Evolutionary conservation across 2,888 invertebrate genomes (phyloP), one percentile per base, ranked within the genome.

Genomic region (Hirtodrosophila duncani): DNA sequence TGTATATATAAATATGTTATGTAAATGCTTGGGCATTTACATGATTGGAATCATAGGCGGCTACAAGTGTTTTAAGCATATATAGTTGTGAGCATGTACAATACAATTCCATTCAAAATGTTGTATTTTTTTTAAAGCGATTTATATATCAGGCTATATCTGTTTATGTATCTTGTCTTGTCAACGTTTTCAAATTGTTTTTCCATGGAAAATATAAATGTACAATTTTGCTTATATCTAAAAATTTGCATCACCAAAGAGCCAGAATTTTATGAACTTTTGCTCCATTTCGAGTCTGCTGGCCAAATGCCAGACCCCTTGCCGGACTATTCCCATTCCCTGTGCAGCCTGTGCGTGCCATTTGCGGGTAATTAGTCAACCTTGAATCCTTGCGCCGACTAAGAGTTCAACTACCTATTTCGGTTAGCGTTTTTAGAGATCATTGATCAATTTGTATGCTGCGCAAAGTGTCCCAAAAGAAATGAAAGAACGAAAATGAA

Each of bases 241-340:
- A 33, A 16, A 9, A 18, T 34, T 14, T 17, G 42, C 23, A 56
- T 27, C 36, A 17, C 37, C 16, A 20, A 23, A 39, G 39, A 23
- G 58, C 49, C 29, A 56, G 46, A 50, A 52, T 58, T 66, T 53
- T 44, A 48, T 72, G 72, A 72, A 72, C 72, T 72, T 72, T 72
- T 72, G 72, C 37, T 63, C 72, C 82, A 72, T 81, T 81, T 72
- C 60, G 60, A 67, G 63, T 56, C 43, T 44, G 48, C 56, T 67
- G 67, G 67, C 67, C 41, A 31, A 45, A 30, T 67, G 67, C 67
- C 67, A 67, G 63, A 30, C 29, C 36, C 13, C 3, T 21, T 6
- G 4, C 10, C 11, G 8, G 26, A 24, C 6, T n/a, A 49, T n/a
- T 24, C 26, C 18, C 52, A 56, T 58, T 57, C 53, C 36, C 36